Conservation (phyloP, 2,797 vertebrate species). For the Ptychobarbus kaznakovi region DNA sequence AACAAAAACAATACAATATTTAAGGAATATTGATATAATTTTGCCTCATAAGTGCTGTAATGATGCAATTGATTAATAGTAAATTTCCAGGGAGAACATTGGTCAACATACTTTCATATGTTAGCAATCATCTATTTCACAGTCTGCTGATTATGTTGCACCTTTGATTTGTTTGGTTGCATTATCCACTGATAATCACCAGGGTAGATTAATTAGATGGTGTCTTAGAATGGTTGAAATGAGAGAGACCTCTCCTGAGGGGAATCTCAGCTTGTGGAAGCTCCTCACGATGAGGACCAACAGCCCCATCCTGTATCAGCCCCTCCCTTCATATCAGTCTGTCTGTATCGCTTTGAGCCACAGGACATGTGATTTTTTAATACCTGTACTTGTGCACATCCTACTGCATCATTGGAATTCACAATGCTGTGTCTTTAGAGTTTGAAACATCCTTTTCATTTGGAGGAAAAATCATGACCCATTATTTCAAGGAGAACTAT, state of each 20-base stretch:
- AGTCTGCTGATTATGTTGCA: constrained; percentile 3
- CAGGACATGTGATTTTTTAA: constrained; percentile 45
- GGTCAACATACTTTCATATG: constrained; percentile 8
- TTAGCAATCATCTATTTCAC: constrained; percentile 22
- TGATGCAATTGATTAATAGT: constrained; percentile 1
- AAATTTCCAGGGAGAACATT: not conserved
- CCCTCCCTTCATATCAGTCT: constrained; percentile 7
- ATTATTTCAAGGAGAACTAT: not conserved
- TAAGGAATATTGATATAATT: not conserved
- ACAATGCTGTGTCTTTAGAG: constrained; percentile 30
- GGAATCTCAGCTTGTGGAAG: constrained; percentile 46
- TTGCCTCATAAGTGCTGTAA: not conserved
- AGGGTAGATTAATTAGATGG: constrained; percentile 68
- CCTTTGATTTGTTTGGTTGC: constrained; percentile 54
- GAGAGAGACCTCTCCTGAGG: constrained; percentile 39
- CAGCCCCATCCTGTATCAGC: not conserved
- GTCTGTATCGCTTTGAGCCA: not conserved
- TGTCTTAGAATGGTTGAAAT: constrained; percentile 29
- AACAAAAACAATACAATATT: not conserved
- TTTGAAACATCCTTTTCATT: not conserved
- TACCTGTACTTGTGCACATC: constrained; percentile 33
- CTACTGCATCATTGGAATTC: constrained; percentile 27
- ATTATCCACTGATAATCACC: constrained; percentile 71
- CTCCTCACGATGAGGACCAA: constrained; percentile 17
- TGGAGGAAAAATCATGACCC: not conserved